These are phyloP conservation scores for Lymantria monacha DNA, from an alignment of 2,888 invertebrate species.

Conservation along the genomic window DNA sequence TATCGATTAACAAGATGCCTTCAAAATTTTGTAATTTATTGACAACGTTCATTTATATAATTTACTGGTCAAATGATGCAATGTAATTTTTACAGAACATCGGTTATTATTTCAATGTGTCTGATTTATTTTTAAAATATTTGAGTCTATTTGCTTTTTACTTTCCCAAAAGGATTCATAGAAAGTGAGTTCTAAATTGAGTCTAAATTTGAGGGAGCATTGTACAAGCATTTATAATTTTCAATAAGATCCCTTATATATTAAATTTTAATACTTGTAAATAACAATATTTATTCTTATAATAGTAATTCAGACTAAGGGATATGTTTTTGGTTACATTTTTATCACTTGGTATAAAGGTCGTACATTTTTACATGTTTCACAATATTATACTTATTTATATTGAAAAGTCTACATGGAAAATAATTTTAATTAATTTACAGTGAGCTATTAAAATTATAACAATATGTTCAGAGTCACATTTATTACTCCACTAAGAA, in stretches of 20 bases:
- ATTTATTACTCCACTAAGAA: constrained; percentile 71
- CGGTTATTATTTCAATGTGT: too few relatives aligned
- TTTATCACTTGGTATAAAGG: constrained; percentile 61
- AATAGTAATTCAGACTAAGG: constrained; percentile 64
- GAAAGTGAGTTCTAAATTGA: not conserved
- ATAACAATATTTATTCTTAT: constrained; percentile 42
- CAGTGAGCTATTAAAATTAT: constrained; percentile 15
- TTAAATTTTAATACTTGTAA: constrained; percentile 25
- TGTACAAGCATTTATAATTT: constrained; percentile 5
- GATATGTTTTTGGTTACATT: constrained; percentile 75
- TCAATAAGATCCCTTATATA: constrained; percentile 11
- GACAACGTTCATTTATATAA: too few relatives aligned
- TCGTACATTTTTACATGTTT: constrained; percentile 25
- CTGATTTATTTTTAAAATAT: not conserved
- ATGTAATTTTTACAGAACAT: too few relatives aligned
- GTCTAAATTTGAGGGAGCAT: not conserved
- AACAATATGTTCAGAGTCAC: constrained; percentile 63
- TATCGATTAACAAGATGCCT: too few relatives aligned
- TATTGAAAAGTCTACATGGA: not conserved
- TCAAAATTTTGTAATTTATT: too few relatives aligned
- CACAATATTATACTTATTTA: constrained; percentile 13
- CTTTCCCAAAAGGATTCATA: not conserved
- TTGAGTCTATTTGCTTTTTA: not conserved
- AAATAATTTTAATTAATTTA: not conserved
- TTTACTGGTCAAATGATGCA: too few relatives aligned